These are phyloP conservation scores for Hycleus cichorii DNA, from an alignment of 1,140 invertebrate genomes.

Conservation along the genomic window DNA sequence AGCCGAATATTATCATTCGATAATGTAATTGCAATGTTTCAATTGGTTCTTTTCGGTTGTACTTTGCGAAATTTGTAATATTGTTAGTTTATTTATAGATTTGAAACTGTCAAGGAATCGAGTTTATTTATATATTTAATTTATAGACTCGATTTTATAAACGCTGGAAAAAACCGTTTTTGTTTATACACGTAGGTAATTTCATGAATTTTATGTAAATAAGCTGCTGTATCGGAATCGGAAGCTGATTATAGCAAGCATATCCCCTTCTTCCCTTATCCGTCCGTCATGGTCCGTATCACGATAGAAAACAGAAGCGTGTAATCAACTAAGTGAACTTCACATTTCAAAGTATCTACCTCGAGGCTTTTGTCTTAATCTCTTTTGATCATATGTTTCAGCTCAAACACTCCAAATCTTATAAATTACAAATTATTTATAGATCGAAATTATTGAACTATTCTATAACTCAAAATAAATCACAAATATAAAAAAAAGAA, in stretches of 20 bases:
- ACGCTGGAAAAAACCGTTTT: background rate
- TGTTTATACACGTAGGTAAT: conserved; percentile 6
- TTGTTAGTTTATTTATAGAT: background rate
- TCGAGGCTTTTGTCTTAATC: too few relatives aligned
- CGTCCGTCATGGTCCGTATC: conserved; percentile 10
- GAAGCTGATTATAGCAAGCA: conserved; percentile 10
- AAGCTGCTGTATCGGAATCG: conserved; percentile 7
- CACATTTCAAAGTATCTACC: conserved; percentile 9
- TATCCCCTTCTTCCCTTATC: conserved; percentile 3
- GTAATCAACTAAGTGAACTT: conserved; percentile 15
- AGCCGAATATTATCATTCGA: background rate
- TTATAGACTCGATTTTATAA: conserved; percentile 7
- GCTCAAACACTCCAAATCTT: too few relatives aligned
- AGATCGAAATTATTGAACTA: background rate
- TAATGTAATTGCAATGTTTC: background rate
- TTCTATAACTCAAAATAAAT: background rate
- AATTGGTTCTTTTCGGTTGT: background rate
- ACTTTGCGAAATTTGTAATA: background rate
- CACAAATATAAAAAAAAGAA: background rate
- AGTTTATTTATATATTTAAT: conserved; percentile 7
- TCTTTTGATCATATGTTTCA: too few relatives aligned
- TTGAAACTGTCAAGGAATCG: conserved; percentile 1
- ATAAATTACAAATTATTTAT: background rate
- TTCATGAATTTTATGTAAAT: conserved; percentile 4
- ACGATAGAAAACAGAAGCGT: conserved; percentile 11